These are phyloP conservation scores for Ectemnius continuus DNA, from an alignment of 2,888 invertebrate genomes.

Conservation along the genomic window DNA sequence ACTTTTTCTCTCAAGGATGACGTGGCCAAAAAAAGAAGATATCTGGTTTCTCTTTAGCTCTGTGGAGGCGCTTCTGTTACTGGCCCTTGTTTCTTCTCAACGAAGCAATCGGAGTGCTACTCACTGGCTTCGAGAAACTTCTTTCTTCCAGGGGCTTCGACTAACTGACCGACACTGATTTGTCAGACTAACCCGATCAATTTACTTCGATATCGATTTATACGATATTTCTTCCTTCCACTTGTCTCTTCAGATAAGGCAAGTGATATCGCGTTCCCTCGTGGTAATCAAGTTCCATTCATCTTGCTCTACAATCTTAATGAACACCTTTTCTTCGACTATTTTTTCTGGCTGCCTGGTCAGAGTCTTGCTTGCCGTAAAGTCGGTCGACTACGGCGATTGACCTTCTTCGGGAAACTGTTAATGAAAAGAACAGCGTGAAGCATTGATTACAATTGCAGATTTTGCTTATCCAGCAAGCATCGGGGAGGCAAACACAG, in stretches of 20 bases:
- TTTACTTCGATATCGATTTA: not conserved
- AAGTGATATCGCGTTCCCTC: not conserved
- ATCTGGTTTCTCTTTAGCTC: not conserved
- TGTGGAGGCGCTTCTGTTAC: not conserved
- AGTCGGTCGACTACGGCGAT: not conserved
- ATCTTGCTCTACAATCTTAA: not conserved
- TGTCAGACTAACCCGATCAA: not conserved
- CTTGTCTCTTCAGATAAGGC: not conserved
- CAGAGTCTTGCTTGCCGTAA: not conserved
- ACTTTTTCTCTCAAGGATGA: not conserved
- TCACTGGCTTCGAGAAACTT: slow-evolving; percentile 21
- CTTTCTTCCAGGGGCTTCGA: slow-evolving; percentile 8
- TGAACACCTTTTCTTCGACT: not conserved
- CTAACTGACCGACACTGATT: not conserved
- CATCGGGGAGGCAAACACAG: no score
- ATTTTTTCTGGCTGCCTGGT: no score
- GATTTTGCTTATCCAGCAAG: no score
- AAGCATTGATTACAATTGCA: slow-evolving; percentile 7
- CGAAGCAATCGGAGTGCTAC: not conserved
- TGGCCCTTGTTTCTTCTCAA: not conserved
- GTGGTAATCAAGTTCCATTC: not conserved
- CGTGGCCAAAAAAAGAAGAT: not conserved
- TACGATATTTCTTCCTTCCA: not conserved
- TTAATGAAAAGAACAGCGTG: slow-evolving; percentile 27
- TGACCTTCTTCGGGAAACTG: slow-evolving; percentile 11